Evolutionary conservation across 2,888 invertebrate genomes (phyloP), one percentile per base, ranked within the genome.

Genomic region (Cheilosia urbana): DNA sequence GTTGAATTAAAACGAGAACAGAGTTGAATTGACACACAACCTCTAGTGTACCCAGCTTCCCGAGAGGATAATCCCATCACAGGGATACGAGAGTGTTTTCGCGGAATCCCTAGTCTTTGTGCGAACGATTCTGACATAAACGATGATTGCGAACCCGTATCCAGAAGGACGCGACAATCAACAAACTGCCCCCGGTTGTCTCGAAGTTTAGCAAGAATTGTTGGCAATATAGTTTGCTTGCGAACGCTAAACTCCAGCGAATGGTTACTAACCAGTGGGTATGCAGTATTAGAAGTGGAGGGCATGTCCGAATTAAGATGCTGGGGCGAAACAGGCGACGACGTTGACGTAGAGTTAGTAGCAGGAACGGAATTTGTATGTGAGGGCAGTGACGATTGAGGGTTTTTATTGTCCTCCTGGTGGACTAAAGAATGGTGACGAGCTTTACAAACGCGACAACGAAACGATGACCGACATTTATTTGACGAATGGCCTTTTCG

Each of bases 401-500:
- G 2, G 15, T 42, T 42, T n/a, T 15, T 42, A 42, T 42, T 3
- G 4, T 42, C 42, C 15, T 42, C 42, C 13, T 42, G 42, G n/a
- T 42, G 42, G 5, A 42, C 42, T 42, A 42, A 42, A 13, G 42
- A 42, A 42, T 42, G 42, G n/a, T 42, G 42, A 2, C 15, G 42
- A 15, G 42, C 42, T n/a, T 42, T 42, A n/a, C 42, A 42, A 42
- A 40, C 40, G 13, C 63, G 63, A 47, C 34, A 63, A 3, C 55
- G 53, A 34, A 45, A 73, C 17, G 51, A 17, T 4, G 72, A 62
- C 0, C 15, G 19, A 27, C 72, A 72, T 7, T 13, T 21, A 53
- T 53, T 21, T 13, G 51, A 7, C 27, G 40, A 51, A 47, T 65
- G 63, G 4, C 65, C 63, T 19, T 45, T 11, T 2, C 72, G 55